phyloP scores from a whole-genome alignment of 2,888 invertebrate genomes.

The Tipula lateralis region DNA sequence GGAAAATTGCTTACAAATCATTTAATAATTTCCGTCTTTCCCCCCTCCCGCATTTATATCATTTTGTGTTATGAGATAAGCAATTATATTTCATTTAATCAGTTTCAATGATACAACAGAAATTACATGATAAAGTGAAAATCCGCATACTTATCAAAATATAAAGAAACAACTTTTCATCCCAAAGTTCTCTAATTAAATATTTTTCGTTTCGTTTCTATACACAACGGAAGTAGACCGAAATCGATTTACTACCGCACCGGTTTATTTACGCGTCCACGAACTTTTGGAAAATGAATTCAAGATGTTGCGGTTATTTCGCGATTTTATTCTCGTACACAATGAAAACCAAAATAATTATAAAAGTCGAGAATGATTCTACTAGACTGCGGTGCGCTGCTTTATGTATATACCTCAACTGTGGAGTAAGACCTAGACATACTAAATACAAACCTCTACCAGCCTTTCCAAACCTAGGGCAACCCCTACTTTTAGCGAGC shows the following conservation, averaged over 20 bases:
- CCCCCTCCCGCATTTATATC: constrained; percentile 16
- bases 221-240: neutral
- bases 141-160: constrained; percentile 14
- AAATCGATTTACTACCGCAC: neutral
- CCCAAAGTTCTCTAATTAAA: neutral
- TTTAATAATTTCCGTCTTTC: neutral
- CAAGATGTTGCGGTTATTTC: neutral
- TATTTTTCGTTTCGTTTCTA: too few species aligned
- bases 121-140: neutral
- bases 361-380: too few species aligned
- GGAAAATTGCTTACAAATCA: constrained; percentile 24
- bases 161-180: neutral
- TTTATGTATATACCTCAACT: too few species aligned
- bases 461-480: too few species aligned
- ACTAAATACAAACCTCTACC: too few species aligned
- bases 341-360: neutral
- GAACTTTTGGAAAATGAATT: neutral
- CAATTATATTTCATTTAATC: constrained; percentile 19
- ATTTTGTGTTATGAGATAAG: constrained; percentile 12
- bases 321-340: neutral
- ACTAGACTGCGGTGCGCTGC: too few species aligned
- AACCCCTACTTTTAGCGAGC: too few species aligned
- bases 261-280: neutral
- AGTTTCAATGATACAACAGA: constrained; percentile 13
- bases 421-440: too few species aligned